Base-by-base conservation (phyloP, 2,113 vertebrate genomes). In the Murina feae region DNA sequence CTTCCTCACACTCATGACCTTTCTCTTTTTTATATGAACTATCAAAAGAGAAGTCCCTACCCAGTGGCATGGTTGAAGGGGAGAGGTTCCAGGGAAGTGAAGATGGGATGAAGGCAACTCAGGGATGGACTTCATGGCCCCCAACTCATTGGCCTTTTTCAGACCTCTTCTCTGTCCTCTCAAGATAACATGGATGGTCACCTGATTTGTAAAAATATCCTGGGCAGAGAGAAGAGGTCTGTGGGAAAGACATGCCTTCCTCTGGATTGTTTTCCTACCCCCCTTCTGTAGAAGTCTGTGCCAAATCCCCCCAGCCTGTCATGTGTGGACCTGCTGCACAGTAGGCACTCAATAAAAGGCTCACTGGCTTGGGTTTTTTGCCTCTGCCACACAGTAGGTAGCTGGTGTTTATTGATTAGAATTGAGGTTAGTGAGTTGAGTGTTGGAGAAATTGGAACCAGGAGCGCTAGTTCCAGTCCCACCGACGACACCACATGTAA, bases 121-220 rank as follows among this genome's bases (percentile, higher is more conserved):
- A 10, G 0, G 25, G 63, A 11, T 39, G 28, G 21, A 20, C 21
- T 16, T 82, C 35, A 1, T 1, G 17, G 32, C 44, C 28, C 37
- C 66, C 13, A 18, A 1, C 8, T 8, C 76, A 30, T 3, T 32
- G 71, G 49, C 32, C 30, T 60, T 74, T 72, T 65, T 20, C 89
- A 74, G 17, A 12, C 21, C 17, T 20, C 53, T 25, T 71, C 39
- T 71, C 30, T 39, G 20, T 44, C n/a, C 39, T 69, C 58, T 72
- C 7, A 2, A 11, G 39, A 30, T 7, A 30, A 47, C 28, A 13
- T 0, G 3, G n/a, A 28, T 6, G 49, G 20, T 5, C 0, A 1
- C 35, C 39, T 42, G 16, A 13, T 76, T 75, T 25, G 17, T 44
- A 9, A 63, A 44, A 76, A 66, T 1, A 14, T 13, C 18, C 60